phyloP scores from a whole-genome alignment of 2,113 vertebrate species.

The Catharus minimus region DNA sequence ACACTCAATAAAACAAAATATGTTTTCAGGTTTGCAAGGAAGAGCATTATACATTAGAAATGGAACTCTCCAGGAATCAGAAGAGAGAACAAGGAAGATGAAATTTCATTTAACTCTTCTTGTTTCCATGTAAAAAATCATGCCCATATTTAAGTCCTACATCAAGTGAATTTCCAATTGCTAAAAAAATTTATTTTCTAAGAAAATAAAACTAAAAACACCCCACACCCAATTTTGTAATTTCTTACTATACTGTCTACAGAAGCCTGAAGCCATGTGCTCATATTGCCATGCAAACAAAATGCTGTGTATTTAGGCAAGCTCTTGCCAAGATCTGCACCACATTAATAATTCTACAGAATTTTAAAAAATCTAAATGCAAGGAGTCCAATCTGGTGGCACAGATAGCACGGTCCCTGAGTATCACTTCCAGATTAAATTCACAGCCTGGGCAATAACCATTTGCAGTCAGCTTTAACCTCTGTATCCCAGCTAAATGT shows the following conservation, averaged over 20 bases:
- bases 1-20: background rate
- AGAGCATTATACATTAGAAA: background rate
- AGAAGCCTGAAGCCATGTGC: background rate
- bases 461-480: constrained; percentile 17
- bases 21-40: background rate
- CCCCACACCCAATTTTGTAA: fast-evolving
- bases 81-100: background rate
- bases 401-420: background rate
- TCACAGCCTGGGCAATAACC: background rate
- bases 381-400: background rate
- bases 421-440: background rate
- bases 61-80: background rate
- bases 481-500: background rate
- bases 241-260: background rate
- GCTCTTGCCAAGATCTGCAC: background rate
- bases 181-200: background rate
- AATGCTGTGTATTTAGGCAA: background rate
- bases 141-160: background rate
- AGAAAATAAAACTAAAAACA: background rate
- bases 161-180: background rate
- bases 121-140: background rate
- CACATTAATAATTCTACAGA: background rate
- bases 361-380: background rate
- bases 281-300: background rate
- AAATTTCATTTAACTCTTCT: background rate